Evolutionary conservation across 2,113 vertebrate species (phyloP), one percentile per base, ranked within the genome.

Genomic region (Centropristis striata): DNA sequence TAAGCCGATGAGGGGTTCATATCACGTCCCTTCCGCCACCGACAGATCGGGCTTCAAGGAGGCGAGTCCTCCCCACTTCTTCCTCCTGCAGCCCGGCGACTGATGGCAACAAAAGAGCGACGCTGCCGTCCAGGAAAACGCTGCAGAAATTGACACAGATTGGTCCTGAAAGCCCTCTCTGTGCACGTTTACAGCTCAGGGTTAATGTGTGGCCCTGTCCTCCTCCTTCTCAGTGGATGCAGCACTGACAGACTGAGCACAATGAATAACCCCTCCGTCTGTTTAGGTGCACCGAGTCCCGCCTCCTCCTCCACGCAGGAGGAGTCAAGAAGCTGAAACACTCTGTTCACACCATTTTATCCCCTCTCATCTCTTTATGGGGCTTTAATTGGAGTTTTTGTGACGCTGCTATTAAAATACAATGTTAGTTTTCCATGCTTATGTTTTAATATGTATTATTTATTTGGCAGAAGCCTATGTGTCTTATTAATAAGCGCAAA

Each of bases 211-310:
- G 64, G 77, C 59, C 72, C 59, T 69, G 8, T 49, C 51, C 37
- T 51, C 21, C 49, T 50, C 49, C 54, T 39, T 13, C 32, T 60
- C 76, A 6, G 57, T 68, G 61, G 80, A 84, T 75, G 90, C 68
- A 74, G 83, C 59, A 82, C 84, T 91, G 91, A 93, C 92, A 91
- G 90, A 79, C 85, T 88, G 90, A 88, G 81, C 84, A 90, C 90
- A 95, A 94, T 83, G 90, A 81, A 82, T 44, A 75, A 81, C 75
- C 90, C 86, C 90, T 90, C 84, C 54, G 90, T 94, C 89, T 95
- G 94, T 93, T 93, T 93, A 93, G 92, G 92, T 94, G 86, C 80
- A 79, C 63, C 23, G 81, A 89, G 84, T 79, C 87, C 93, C 94
- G 88, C 95, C 95, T 78, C 83, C 88, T 76, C 73, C 84, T 81